phyloP scores from a whole-genome alignment of 2,797 vertebrate species.

The Garrulus glandarius region DNA sequence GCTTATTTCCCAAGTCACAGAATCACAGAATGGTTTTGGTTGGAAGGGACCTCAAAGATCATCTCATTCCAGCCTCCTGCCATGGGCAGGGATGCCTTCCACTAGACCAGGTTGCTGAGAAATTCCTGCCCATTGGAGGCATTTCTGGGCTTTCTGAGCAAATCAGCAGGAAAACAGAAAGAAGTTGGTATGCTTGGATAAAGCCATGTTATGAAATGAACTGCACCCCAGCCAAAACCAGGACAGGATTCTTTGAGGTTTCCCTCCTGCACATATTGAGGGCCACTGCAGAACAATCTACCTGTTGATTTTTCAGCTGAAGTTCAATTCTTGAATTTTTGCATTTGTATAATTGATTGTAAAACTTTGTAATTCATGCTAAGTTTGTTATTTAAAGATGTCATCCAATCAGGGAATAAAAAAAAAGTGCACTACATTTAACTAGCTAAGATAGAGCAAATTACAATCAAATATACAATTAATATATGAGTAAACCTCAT shows the following conservation, averaged over 20 bases:
- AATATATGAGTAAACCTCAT: slow-evolving; percentile 51
- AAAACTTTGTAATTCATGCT: slow-evolving; percentile 48
- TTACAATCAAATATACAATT: slow-evolving; percentile 66
- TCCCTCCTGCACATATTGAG: background rate
- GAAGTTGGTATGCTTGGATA: background rate
- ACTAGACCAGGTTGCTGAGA: background rate
- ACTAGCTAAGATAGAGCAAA: slow-evolving; percentile 8
- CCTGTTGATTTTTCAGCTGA: background rate
- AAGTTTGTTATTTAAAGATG: slow-evolving; percentile 52
- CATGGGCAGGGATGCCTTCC: background rate
- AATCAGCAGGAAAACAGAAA: background rate
- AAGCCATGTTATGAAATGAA: background rate
- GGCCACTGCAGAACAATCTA: background rate
- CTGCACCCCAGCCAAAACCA: background rate
- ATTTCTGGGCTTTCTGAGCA: background rate
- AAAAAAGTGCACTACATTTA: slow-evolving; percentile 29
- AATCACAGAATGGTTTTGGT: background rate
- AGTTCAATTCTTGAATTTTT: background rate
- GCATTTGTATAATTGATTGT: slow-evolving; percentile 39
- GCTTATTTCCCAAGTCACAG: background rate
- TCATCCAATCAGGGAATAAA: slow-evolving; percentile 40
- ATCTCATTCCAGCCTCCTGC: background rate
- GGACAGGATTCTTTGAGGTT: background rate
- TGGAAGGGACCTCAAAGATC: background rate
- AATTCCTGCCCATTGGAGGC: background rate